A percentile compares a stretch with the other conserved stretches of the same genome.
phyloP scores from a whole-genome alignment of 1,140 invertebrate species.

The Diorhabda sublineata region DNA sequence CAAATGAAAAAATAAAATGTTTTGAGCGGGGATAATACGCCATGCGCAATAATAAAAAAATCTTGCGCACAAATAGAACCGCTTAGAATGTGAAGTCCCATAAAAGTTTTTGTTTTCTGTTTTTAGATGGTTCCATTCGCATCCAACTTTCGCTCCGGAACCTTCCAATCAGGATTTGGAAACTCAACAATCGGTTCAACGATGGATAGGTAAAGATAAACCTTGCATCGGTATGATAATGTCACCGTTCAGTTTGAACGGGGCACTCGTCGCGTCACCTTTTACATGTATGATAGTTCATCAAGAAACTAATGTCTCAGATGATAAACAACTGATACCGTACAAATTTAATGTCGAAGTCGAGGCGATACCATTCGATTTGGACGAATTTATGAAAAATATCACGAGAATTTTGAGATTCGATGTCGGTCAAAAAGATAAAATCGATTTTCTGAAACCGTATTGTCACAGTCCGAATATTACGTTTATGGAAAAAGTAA shows the following conservation, averaged over 20 bases:
- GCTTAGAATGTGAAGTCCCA: too few species aligned
- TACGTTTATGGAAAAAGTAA: slow-evolving; percentile 42
- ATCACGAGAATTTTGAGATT: slow-evolving; percentile 25
- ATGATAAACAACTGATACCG: slow-evolving; percentile 35
- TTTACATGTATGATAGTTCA: slow-evolving; percentile 43
- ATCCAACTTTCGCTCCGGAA: slow-evolving; percentile 60
- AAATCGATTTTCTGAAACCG: slow-evolving; percentile 35
- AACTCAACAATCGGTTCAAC: slow-evolving; percentile 57
- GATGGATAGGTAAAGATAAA: slow-evolving; percentile 53
- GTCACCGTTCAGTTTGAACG: slow-evolving; percentile 51
- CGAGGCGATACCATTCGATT: slow-evolving; percentile 26
- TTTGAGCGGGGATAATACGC: too few species aligned
- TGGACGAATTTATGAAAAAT: slow-evolving; percentile 31
- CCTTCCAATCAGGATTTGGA: slow-evolving; percentile 60
- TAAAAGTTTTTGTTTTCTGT: slow-evolving; percentile 32
- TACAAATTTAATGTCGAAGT: slow-evolving; percentile 45
- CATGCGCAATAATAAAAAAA: too few species aligned
- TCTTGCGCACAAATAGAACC: too few species aligned
- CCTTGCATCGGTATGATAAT: slow-evolving; percentile 60
- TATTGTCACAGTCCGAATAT: slow-evolving; percentile 43
- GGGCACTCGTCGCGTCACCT: slow-evolving; percentile 42
- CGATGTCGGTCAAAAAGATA: slow-evolving; percentile 21
- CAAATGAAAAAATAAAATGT: too few species aligned
- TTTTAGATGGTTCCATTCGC: slow-evolving; percentile 65
- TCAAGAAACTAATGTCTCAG: slow-evolving; percentile 37